A percentile compares a stretch with the other conserved stretches of the same genome.
Evolutionary conservation across 2,113 vertebrate species (phyloP).

Genomic region (Mellivora capensis): DNA sequence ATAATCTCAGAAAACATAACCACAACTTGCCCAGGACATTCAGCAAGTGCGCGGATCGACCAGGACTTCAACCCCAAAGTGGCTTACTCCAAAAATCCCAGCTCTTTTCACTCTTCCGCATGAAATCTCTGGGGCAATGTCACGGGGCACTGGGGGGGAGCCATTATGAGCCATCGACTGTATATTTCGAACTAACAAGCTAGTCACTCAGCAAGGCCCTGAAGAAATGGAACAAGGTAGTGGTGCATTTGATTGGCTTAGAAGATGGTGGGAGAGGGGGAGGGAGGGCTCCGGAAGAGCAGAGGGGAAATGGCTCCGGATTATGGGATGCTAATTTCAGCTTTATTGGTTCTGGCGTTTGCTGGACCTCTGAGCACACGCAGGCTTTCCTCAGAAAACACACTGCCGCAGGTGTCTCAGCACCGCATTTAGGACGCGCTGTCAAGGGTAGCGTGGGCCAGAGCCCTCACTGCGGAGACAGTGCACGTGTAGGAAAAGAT

Average conservation of each 20-base stretch:
- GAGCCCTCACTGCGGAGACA: background rate
- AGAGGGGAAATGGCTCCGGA: slow-evolving; percentile 1
- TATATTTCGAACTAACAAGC: slow-evolving; percentile 62
- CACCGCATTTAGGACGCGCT: background rate
- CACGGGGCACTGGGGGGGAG: background rate
- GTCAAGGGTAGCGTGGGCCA: background rate
- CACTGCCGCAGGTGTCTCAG: background rate
- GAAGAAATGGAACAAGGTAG: slow-evolving; percentile 43
- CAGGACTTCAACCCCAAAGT: background rate
- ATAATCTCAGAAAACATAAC: background rate
- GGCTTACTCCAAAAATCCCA: background rate
- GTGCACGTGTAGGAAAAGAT: background rate
- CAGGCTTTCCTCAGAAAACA: background rate
- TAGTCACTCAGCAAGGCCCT: slow-evolving; percentile 56
- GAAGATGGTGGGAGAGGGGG: background rate
- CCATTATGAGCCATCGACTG: slow-evolving; percentile 43
- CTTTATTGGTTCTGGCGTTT: slow-evolving; percentile 28
- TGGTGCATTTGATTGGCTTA: slow-evolving; percentile 25
- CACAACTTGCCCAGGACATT: background rate
- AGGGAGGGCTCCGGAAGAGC: background rate
- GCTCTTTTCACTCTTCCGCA: background rate
- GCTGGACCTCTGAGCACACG: background rate
- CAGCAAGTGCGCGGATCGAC: background rate
- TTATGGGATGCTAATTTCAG: slow-evolving; percentile 34
- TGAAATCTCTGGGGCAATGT: background rate